These are phyloP conservation scores for Tapera naevia DNA, from an alignment of 2,797 vertebrate genomes.

Conservation along the genomic window DNA sequence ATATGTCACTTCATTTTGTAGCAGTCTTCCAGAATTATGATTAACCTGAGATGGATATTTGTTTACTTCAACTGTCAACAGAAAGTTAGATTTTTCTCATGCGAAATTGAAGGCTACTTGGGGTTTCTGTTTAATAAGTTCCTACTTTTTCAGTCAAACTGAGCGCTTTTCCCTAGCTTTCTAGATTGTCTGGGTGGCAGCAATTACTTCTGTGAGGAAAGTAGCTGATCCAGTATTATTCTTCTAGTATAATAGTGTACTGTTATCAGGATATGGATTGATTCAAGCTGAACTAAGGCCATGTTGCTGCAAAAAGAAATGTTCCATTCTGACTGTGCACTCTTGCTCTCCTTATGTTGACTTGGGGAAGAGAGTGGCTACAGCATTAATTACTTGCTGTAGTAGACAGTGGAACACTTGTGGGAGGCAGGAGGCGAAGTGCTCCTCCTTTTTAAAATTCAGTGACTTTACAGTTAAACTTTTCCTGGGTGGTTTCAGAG, in stretches of 20 bases:
- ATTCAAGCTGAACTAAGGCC: background rate
- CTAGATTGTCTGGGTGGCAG: background rate
- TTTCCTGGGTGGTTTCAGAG: background rate
- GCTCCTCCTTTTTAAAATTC: background rate
- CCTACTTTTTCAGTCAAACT: background rate
- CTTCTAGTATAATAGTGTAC: background rate
- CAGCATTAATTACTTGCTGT: background rate
- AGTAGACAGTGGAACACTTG: background rate
- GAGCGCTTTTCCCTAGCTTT: background rate
- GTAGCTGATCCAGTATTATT: background rate
- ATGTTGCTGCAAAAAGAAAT: background rate
- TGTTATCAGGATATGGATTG: background rate
- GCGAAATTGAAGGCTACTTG: background rate
- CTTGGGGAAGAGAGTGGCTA: background rate
- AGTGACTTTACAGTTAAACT: background rate
- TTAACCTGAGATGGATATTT: background rate
- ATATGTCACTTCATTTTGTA: background rate
- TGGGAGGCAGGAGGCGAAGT: background rate
- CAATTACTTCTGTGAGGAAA: constrained; percentile 4
- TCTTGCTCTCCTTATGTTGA: background rate
- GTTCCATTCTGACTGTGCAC: background rate
- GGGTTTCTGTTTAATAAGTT: background rate
- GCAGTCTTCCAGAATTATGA: background rate
- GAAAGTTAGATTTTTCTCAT: background rate
- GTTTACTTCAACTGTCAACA: background rate